phyloP scores from a whole-genome alignment of 2,888 invertebrate species.

The Caenorhabditis angaria region DNA sequence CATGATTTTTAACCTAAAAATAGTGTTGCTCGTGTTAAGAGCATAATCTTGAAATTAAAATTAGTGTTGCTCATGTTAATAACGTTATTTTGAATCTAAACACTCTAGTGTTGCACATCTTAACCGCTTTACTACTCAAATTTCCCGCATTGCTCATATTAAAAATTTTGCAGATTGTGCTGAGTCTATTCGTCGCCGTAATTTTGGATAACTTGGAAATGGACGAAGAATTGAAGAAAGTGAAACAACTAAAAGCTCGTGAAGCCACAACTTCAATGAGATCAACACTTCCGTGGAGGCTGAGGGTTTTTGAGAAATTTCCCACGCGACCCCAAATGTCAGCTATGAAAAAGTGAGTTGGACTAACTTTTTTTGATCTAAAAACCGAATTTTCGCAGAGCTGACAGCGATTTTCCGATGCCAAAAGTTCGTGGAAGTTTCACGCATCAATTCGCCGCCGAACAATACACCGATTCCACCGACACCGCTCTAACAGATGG shows the following conservation, averaged over 20 bases:
- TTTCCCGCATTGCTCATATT: not conserved
- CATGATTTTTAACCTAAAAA: not conserved
- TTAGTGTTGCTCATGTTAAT: no score
- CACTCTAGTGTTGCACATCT: no score
- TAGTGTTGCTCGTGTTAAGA: no score
- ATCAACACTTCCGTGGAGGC: slow-evolving; percentile 89
- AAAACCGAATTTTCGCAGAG: no score
- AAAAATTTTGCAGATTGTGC: slow-evolving; percentile 80
- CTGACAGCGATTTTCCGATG: slow-evolving; percentile 79
- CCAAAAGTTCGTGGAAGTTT: slow-evolving; percentile 91
- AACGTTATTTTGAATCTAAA: no score
- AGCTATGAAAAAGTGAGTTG: slow-evolving; percentile 77
- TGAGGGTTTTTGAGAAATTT: slow-evolving; percentile 92
- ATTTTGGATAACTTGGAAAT: slow-evolving; percentile 98
- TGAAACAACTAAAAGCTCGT: slow-evolving; percentile 87
- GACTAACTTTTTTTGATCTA: no score
- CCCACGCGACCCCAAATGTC: slow-evolving; percentile 98
- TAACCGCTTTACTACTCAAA: not conserved
- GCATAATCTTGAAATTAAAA: no score
- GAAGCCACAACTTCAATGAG: slow-evolving; percentile 97
- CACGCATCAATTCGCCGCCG: slow-evolving; percentile 95
- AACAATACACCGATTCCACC: slow-evolving; percentile 71
- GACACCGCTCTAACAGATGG: slow-evolving; percentile 24
- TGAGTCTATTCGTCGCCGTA: slow-evolving; percentile 99
- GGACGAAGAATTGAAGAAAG: slow-evolving; percentile 97